Base-by-base conservation (phyloP, 2,797 vertebrate species). In the Centropyge bicolor region DNA sequence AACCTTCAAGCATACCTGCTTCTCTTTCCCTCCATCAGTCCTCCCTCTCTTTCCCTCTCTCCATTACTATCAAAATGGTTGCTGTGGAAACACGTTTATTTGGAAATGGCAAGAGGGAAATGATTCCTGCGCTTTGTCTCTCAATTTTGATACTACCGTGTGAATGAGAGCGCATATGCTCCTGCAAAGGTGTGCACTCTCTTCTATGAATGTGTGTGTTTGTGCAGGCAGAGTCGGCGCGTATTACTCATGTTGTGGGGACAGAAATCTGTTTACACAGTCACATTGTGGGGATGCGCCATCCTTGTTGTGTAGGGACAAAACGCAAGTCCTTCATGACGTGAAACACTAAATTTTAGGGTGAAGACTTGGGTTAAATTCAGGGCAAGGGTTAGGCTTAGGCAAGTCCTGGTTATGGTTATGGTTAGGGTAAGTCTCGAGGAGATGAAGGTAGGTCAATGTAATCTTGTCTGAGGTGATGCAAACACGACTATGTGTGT, bases 21-120 rank as follows among this genome's bases (percentile, higher is more conserved):
- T 73, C 51, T 57, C 43, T 66, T 78, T 40, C 80, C 51, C 48
- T 76, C 65, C 20, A 10, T 63, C 75, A n/a, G 41, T 38, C 60
- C 59, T 57, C 46, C 48, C 38, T 70, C 79, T 76, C 31, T 2
- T 35, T 65, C 60, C 19, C 5, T 63, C 45, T 41, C 46, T 64
- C 70, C 35, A 31, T 76, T 84, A 78, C 77, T 76, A 80, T 77
- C 83, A 88, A 90, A 89, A 88, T 83, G 87, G 93, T 93, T 93
- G 90, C 93, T 86, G 88, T 92, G 90, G 91, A 92, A 92, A 94
- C 90, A 83, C 46, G 86, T 88, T 89, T 93, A 91, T 93, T 94
- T 93, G 88, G 85, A 91, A 94, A 81, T 84, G 83, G 69, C 69
- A 24, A 73, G 51, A 74, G 51, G 78, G 27, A 60, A 70, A 81